Base-by-base conservation (phyloP, 2,888 invertebrate genomes). In the Drosophila maculinotata region DNA sequence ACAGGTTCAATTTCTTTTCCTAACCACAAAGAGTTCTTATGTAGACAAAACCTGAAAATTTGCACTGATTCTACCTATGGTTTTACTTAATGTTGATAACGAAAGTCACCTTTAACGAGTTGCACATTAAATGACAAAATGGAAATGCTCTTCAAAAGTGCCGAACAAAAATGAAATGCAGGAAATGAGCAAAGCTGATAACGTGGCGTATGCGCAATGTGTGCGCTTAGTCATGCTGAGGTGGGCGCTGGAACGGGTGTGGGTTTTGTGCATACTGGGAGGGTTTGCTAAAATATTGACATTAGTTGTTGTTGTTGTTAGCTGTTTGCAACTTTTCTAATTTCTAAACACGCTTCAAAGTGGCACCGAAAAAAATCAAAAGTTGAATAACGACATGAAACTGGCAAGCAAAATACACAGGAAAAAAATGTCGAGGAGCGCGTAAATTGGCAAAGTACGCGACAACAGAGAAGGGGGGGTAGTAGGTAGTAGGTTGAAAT, bases 361-460 rank as follows among this genome's bases (percentile, higher is more conserved):
- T 25, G 23, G 6, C 20, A 3, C 7, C 8, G 14, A 35, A 48
- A 44, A 58, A 48, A 70, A 45, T 30, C 15, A 39, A 28, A 54
- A 28, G 28, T 33, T 63, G 33, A 45, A 38, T 14, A 48, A 48
- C 26, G 31, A 31, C 23, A 30, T 1, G 33, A 23, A 10, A 15
- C 1, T 9, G 15, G 9, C 48, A 38, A 54, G 39, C 8, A 35
- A 30, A 33, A 8, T 23, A 10, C 3, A 45, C 39, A 41, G 17
- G 20, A 49, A 38, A 28, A 71, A 54, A 73, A 38, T 35, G 35
- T 64, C 49, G 59, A 66, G 59, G 57, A 78, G 59, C 69, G 67
- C 75, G 51, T 66, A 80, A 84, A 79, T 83, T 83, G 78, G 47
- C 57, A 58, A 64, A 67, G 65, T 68, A 57, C 58, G 52, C 44